Evolutionary conservation across 2,888 invertebrate genomes (phyloP).

Genomic region (Phortica magna): DNA sequence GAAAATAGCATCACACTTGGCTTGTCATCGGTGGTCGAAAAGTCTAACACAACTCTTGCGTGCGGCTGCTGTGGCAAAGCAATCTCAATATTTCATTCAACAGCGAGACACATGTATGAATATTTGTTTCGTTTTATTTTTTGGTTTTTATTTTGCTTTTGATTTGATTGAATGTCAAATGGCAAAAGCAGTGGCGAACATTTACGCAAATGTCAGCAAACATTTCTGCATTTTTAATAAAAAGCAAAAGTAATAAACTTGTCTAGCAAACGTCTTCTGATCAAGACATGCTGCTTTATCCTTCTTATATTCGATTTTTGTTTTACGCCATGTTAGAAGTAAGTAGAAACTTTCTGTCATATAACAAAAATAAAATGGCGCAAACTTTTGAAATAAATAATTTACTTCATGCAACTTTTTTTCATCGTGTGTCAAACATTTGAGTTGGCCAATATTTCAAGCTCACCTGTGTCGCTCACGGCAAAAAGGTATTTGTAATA

Average conservation of each 20-base stretch:
- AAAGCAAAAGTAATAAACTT: no score
- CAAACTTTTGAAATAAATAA: background rate
- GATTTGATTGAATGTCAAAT: background rate
- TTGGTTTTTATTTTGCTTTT: background rate
- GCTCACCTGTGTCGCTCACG: slow-evolving; percentile 51
- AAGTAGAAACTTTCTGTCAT: no score
- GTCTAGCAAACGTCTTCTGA: no score
- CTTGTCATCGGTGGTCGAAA: background rate
- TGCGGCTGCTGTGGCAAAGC: background rate
- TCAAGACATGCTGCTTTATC: no score
- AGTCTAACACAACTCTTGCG: background rate
- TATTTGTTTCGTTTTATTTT: no score
- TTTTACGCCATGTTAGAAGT: no score
- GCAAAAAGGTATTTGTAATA: slow-evolving; percentile 37
- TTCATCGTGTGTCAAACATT: slow-evolving; percentile 29
- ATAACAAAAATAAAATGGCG: background rate
- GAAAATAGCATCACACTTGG: background rate
- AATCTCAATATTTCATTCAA: background rate
- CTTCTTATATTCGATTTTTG: no score
- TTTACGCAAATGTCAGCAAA: no score
- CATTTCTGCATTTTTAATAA: no score
- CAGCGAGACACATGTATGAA: no score
- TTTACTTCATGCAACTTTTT: background rate
- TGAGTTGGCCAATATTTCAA: slow-evolving; percentile 45
- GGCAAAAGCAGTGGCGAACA: no score